A percentile compares a stretch with the other conserved stretches of the same genome.
phyloP scores from a whole-genome alignment of 1,140 invertebrate genomes.

The Zaprionus ornatus region DNA sequence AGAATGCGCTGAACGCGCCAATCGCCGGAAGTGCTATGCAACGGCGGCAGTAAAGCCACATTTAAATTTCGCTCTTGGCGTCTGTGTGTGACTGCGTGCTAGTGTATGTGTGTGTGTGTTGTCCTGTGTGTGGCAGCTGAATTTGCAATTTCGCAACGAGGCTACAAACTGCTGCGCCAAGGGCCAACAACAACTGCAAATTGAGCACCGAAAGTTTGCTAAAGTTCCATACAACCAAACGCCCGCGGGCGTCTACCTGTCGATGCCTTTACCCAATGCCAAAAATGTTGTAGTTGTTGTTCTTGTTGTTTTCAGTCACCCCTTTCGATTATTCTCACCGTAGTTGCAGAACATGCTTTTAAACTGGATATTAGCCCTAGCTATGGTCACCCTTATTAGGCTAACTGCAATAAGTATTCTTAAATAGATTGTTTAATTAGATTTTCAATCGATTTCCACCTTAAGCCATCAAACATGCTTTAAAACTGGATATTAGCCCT shows the following conservation, averaged over 20 bases:
- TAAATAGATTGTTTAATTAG: neutral
- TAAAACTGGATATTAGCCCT: neutral
- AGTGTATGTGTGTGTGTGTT: constrained; percentile 27
- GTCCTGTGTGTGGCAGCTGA: constrained; percentile 45
- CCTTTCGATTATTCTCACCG: neutral
- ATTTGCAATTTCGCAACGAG: constrained; percentile 68
- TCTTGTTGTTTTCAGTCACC: neutral
- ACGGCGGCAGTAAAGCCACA: constrained; percentile 19
- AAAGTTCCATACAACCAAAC: constrained; percentile 31
- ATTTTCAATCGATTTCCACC: neutral
- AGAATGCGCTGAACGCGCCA: constrained; percentile 15
- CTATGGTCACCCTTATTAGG: neutral
- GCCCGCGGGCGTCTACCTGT: constrained; percentile 24
- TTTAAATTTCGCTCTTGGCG: constrained; percentile 35
- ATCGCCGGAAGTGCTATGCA: constrained; percentile 46
- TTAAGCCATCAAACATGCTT: neutral
- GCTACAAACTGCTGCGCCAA: constrained; percentile 23
- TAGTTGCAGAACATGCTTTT: neutral
- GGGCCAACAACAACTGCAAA: constrained; percentile 17
- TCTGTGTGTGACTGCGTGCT: constrained; percentile 13
- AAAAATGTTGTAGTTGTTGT: neutral
- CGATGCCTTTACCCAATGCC: neutral
- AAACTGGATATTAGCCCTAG: neutral
- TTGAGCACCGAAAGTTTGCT: constrained; percentile 23
- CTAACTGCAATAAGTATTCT: neutral